Conservation (phyloP, 2,888 invertebrate species). For the Sacculina carcini region DNA sequence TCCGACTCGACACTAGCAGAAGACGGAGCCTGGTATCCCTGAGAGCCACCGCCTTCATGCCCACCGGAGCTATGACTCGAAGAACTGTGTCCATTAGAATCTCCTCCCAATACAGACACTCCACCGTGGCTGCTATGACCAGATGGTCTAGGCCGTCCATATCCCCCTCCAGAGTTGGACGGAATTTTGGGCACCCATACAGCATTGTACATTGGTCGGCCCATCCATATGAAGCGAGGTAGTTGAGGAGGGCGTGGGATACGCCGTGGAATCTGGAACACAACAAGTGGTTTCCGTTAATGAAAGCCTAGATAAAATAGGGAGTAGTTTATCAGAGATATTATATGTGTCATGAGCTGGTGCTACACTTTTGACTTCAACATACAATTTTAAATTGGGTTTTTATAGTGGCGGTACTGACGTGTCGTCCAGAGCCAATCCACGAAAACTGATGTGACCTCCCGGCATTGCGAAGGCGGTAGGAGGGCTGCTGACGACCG, state of each 20-base stretch:
- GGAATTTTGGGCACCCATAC: constrained; percentile 1
- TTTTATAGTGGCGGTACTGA: not conserved
- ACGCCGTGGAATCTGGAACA: not conserved
- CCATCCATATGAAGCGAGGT: constrained; percentile 1
- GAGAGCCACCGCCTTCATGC: not conserved
- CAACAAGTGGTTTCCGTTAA: not conserved
- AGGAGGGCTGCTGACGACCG: not conserved
- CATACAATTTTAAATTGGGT: too few species aligned
- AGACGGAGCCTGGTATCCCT: not conserved
- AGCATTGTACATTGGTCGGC: constrained; percentile 1
- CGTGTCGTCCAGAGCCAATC: not conserved
- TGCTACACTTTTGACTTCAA: not conserved
- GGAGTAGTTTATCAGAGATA: not conserved
- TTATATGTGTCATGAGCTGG: not conserved
- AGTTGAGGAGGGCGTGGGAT: not conserved
- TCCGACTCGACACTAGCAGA: not conserved
- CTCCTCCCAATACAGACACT: not conserved
- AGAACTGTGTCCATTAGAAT: not conserved
- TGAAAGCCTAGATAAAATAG: not conserved
- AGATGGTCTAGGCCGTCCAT: not conserved
- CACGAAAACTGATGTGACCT: not conserved
- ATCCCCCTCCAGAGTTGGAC: not conserved
- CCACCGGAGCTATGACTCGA: not conserved
- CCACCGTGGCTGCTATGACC: not conserved
- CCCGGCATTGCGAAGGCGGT: not conserved